Conservation (phyloP, 2,113 vertebrate genomes). For the Dipodomys stephensi region DNA sequence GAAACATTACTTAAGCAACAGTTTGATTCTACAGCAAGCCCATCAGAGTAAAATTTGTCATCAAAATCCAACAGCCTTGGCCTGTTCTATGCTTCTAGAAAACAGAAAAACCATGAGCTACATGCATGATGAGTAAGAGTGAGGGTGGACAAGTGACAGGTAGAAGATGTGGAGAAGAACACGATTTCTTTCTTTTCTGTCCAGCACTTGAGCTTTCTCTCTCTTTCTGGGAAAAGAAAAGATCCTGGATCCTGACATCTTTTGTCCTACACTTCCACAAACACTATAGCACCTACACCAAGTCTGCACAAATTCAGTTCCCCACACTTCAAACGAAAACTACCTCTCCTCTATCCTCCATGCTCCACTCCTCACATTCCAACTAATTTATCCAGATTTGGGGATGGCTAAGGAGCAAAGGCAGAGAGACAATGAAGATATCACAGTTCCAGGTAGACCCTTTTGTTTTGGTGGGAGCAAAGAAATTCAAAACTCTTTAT, state of each 20-base stretch:
- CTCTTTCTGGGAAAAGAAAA: not conserved
- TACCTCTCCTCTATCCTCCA: not conserved
- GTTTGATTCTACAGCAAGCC: conserved; percentile 21
- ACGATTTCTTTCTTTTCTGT: not conserved
- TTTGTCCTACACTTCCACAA: not conserved
- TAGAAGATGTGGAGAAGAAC: not conserved
- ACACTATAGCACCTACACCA: not conserved
- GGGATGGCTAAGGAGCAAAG: not conserved
- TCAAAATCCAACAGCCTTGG: not conserved
- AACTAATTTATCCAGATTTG: not conserved
- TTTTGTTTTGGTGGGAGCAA: conserved; percentile 2
- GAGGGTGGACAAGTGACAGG: not conserved
- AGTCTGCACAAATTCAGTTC: not conserved
- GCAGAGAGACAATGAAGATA: not conserved
- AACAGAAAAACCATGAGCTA: not conserved
- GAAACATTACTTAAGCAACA: conserved; percentile 55
- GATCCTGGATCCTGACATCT: not conserved
- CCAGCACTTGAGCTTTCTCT: not conserved
- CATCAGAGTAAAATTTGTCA: conserved; percentile 30
- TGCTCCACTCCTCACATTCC: not conserved
- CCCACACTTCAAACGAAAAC: not conserved
- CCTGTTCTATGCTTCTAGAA: not conserved
- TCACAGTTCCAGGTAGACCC: not conserved
- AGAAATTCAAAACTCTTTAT: not conserved
- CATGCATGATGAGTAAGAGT: not conserved